Base-by-base conservation (phyloP, 2,888 invertebrate genomes). In the Cordilura impudica region DNA sequence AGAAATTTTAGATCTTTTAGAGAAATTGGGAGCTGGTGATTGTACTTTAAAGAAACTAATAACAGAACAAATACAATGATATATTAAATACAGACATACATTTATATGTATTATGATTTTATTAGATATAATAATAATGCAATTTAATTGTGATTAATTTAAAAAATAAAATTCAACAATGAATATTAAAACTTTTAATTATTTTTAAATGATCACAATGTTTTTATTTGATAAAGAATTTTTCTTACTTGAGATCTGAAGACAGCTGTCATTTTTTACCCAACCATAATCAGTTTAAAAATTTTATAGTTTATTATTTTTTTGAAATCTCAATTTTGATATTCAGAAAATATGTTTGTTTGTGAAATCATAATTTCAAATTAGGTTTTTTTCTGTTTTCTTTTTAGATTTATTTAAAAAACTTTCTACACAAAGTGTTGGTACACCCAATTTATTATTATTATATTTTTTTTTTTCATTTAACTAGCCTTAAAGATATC, bases 21-120 rank as follows among this genome's bases (percentile, higher is more conserved):
- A 89, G 54, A 88, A 88, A 83, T 82, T 90, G 39, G 85, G 88
- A 1, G 89, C 88, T 14, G 90, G 90, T 26, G 89, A 90, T 76
- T 90, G 90, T 66, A 89, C 87, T 19, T 82, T 90, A 0, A 89
- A 86, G 81, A 87, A 87, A 78, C 84, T 89, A 12, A 86, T 90
- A 26, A 86, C 83, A 16, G 86, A 88, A 77, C 89, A 89, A 82
- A 87, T 89, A 47, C 81, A 77, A 65, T 82, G 49, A 78, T n/a
- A n/a, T n/a, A n/a, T n/a, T n/a, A n/a, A n/a, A n/a, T n/a, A n/a
- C n/a, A n/a, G n/a, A n/a, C n/a, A n/a, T n/a, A n/a, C n/a, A n/a
- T n/a, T n/a, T n/a, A n/a, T n/a, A 7, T 39, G 35, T 35, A 35
- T 35, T 63, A 49, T 49, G 63, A 51, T 49, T 63, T 35, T n/a